Conservation (phyloP, 2,888 invertebrate genomes). For the Limnephilus lunatus region DNA sequence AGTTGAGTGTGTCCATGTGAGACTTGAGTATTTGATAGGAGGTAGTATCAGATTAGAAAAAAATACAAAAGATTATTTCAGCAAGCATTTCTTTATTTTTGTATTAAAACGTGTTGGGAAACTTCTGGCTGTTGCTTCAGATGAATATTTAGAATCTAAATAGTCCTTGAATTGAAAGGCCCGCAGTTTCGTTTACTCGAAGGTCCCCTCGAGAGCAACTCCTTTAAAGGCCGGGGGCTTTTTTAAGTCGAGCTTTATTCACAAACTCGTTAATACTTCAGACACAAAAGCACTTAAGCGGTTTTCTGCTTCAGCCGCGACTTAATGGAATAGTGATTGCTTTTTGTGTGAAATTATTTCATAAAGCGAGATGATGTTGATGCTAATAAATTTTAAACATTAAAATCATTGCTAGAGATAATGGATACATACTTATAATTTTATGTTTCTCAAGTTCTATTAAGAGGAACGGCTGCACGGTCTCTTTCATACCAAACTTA, state of each 20-base stretch:
- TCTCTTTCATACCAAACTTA: too few species aligned
- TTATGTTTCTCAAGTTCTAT: too few species aligned
- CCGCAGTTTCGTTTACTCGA: not conserved
- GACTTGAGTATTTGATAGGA: not conserved
- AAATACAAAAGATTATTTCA: not conserved
- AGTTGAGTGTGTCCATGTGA: not conserved
- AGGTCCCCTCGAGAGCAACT: conserved; percentile 13
- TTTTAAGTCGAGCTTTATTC: conserved; percentile 36
- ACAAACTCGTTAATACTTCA: conserved; percentile 34
- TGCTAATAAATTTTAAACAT: not conserved
- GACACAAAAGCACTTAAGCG: conserved; percentile 24
- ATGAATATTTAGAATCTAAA: conserved; percentile 13
- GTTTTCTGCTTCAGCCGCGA: conserved; percentile 17
- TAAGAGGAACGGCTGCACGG: too few species aligned
- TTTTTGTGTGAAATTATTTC: not conserved
- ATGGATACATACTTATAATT: too few species aligned
- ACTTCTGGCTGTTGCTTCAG: not conserved
- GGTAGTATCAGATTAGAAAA: not conserved
- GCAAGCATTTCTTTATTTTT: not conserved
- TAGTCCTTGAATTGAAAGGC: not conserved
- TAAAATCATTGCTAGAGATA: not conserved
- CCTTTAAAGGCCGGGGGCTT: not conserved
- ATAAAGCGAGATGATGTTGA: conserved; percentile 2
- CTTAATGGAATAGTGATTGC: conserved; percentile 28
- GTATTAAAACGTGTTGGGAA: not conserved